Base-by-base conservation (phyloP, 1,140 invertebrate genomes). In the Brevipalpus yothersi region DNA sequence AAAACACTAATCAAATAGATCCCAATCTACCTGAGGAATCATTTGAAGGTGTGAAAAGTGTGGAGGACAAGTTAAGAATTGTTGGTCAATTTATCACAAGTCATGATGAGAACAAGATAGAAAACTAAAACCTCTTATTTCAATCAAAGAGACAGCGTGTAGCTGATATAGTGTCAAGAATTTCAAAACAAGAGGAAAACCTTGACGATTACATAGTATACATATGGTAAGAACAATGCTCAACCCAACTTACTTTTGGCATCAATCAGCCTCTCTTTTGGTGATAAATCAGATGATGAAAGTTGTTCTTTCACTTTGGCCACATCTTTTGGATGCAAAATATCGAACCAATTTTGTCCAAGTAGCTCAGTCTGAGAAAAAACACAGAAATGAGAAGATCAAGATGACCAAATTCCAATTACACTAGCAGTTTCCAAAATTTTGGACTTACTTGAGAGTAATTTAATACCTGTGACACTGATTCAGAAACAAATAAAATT, bases 261-360 rank as follows among this genome's bases (percentile, higher is more conserved):
- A 72, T 92, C 88, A 66, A 93, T 90, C 19, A 92, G 76, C 63
- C 84, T 73, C 72, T 93, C 87, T 39, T 88, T 72, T 0, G 88
- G 85, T 66, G 82, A 84, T 21, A 90, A 76, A 73, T 93, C 86
- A 0, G 85, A 84, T 0, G 86, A 87, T 0, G 86, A 89, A 0
- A 95, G 74, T 69, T 95, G 90, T 69, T 93, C 89, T 71, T 94
- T 95, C 1, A 93, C 86, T 72, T 92, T 93, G 53, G 81, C 82
- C 41, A 94, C 83, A 70, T 94, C 89, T 70, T 91, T 89, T 0
- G 89, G 89, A 71, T 95, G 89, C 5, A 95, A 72, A 58, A 93
- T 88, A 69, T 94, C 89, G 72, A 94, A 93, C 77, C 87, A 80
- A 68, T 86, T 92, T 72, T 92, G 87, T 1, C 88, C 88, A 43